Conservation (phyloP, 2,888 invertebrate species). For the Daptonema setosum region DNA sequence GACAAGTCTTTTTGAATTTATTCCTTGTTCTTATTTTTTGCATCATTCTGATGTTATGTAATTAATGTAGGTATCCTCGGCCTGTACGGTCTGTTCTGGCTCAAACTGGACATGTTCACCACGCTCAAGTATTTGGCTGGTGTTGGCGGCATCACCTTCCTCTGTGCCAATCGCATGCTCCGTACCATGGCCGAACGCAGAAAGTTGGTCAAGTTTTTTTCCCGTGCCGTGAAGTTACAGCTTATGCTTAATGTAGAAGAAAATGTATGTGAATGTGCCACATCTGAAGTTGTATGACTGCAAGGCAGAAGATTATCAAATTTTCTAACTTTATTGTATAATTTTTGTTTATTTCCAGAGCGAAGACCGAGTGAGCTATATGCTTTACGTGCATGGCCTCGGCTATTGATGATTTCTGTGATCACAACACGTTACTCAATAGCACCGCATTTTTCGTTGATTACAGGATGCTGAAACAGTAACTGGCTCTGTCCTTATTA, state of each 20-base stretch:
- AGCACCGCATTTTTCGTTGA: too few species aligned
- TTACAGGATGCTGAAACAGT: too few species aligned
- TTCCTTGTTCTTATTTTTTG: background rate
- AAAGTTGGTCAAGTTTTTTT: constrained; percentile 8
- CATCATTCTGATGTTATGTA: too few species aligned
- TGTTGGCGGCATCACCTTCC: constrained; percentile 66
- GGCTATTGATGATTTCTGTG: too few species aligned
- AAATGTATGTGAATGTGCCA: background rate
- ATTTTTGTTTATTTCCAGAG: background rate
- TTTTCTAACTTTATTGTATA: background rate
- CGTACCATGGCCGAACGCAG: constrained; percentile 13
- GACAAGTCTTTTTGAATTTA: background rate
- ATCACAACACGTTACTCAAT: too few species aligned
- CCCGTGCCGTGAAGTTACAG: background rate
- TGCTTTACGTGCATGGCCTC: too few species aligned
- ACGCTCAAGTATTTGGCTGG: constrained; percentile 69
- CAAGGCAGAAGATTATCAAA: too few species aligned
- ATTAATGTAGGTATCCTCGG: constrained; percentile 52
- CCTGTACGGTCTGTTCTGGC: constrained; percentile 75
- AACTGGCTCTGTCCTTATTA: too few species aligned
- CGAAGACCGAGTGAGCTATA: constrained; percentile 3
- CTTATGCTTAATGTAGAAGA: background rate
- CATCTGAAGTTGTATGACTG: too few species aligned
- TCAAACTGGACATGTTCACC: constrained; percentile 79
- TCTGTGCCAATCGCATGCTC: constrained; percentile 72